phyloP scores from a whole-genome alignment of 2,113 vertebrate species.

The Psammodynastes pulverulentus region DNA sequence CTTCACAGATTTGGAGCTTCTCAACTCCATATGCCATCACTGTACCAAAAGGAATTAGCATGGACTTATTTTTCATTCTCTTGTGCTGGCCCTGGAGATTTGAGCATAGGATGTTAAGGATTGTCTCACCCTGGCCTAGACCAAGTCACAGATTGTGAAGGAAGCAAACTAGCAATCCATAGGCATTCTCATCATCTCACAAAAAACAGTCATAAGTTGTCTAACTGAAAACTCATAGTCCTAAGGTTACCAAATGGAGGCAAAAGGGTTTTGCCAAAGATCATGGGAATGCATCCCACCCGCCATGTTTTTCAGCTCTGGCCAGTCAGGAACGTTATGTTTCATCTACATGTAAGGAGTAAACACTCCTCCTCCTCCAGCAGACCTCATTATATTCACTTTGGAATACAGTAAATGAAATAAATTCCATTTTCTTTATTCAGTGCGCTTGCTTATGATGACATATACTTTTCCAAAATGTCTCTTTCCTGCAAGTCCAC shows the following conservation, averaged over 20 bases:
- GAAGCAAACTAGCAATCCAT: neutral
- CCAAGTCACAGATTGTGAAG: neutral
- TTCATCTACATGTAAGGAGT: neutral
- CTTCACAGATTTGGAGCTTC: neutral
- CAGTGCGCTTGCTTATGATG: neutral
- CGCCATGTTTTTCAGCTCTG: neutral
- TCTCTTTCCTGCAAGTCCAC: neutral
- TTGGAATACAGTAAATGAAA: neutral
- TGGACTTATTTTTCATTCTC: neutral
- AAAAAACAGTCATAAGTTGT: neutral
- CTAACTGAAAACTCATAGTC: neutral
- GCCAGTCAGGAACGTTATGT: no score
- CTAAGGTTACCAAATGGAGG: neutral
- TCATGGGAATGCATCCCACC: neutral
- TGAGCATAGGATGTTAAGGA: neutral
- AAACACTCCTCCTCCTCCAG: neutral
- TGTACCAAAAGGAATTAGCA: slow-evolving; percentile 15
- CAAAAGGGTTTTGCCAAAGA: neutral
- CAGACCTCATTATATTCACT: neutral
- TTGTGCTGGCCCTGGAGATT: neutral
- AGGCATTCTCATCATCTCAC: neutral
- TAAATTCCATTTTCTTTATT: neutral
- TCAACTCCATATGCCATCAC: slow-evolving; percentile 24
- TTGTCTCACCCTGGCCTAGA: no score
- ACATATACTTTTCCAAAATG: neutral